Conservation (phyloP, 1,140 invertebrate species). For the Pachypeltis micranthus region DNA sequence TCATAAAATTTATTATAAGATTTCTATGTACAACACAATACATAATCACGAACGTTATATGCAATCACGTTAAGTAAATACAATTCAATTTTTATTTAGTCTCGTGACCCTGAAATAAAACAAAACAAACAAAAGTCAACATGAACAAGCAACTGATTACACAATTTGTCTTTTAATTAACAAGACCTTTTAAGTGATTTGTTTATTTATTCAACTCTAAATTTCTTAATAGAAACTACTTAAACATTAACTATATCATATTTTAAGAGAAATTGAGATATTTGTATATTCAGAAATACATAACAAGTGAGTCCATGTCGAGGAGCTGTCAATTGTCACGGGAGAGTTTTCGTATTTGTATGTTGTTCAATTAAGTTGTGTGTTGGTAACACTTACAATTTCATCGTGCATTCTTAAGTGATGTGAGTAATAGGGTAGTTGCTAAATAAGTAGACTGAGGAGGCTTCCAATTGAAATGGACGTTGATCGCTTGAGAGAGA, state of each 20-base stretch:
- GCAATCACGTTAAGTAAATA: slow-evolving; percentile 1
- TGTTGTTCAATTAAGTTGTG: neutral
- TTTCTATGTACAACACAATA: slow-evolving; percentile 20
- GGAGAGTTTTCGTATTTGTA: neutral
- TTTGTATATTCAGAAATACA: neutral
- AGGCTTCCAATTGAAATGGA: neutral
- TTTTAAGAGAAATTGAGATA: slow-evolving; percentile 7
- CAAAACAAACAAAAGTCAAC: slow-evolving; percentile 8
- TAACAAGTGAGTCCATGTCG: neutral
- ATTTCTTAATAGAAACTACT: slow-evolving; percentile 12
- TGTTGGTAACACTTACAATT: neutral
- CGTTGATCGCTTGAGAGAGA: too few relatives aligned
- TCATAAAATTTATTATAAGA: neutral
- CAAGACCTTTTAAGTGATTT: neutral
- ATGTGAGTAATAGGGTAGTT: neutral
- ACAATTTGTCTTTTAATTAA: slow-evolving; percentile 14
- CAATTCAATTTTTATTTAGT: neutral
- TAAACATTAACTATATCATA: slow-evolving; percentile 8
- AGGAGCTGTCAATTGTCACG: neutral
- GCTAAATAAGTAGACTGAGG: neutral
- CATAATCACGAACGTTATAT: slow-evolving; percentile 7
- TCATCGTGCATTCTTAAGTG: neutral
- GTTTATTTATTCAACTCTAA: slow-evolving; percentile 3
- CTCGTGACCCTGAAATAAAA: slow-evolving; percentile 1
- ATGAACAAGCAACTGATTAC: slow-evolving; percentile 19